Evolutionary conservation across 2,113 vertebrate genomes (phyloP).

Genomic region (Beaufortia kweichowensis): DNA sequence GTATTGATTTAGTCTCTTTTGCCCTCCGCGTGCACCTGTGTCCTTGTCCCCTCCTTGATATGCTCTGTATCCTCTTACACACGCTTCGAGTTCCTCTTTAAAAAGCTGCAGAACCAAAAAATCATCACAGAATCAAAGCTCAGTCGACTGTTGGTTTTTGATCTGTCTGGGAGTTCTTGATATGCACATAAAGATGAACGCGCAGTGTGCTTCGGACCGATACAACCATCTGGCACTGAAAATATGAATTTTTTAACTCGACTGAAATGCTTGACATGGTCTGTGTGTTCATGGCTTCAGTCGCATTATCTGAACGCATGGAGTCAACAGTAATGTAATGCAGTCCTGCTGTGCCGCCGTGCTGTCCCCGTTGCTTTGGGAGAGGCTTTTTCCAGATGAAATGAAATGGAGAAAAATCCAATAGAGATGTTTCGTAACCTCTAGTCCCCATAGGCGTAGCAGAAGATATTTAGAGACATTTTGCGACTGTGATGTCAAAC

Average conservation of each 20-base stretch:
- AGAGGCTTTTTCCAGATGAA: conserved; percentile 26
- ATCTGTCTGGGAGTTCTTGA: conserved; percentile 61
- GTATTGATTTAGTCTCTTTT: conserved; percentile 7
- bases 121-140: background rate
- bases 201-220: conserved; percentile 16
- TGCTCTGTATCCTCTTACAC: conserved; percentile 25
- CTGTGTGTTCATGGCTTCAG: background rate
- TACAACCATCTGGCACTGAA: conserved; percentile 5
- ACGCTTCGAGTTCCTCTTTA: conserved; percentile 27
- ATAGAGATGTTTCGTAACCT: conserved; percentile 43
- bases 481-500: conserved; percentile 10
- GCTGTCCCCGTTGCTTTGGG: conserved; percentile 36
- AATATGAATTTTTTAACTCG: background rate
- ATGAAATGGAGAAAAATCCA: conserved; percentile 28
- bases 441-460: conserved; percentile 40
- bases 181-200: background rate
- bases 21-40: background rate
- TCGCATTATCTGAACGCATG: conserved; percentile 15
- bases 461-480: conserved; percentile 47
- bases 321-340: conserved; percentile 5
- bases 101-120: conserved; percentile 20
- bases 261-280: background rate
- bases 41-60: conserved; percentile 8
- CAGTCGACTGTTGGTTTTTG: background rate
- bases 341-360: conserved; percentile 4